A percentile compares a stretch with the other conserved stretches of the same genome.
phyloP scores from a whole-genome alignment of 2,888 invertebrate species.

The Lampropteryx suffumata region DNA sequence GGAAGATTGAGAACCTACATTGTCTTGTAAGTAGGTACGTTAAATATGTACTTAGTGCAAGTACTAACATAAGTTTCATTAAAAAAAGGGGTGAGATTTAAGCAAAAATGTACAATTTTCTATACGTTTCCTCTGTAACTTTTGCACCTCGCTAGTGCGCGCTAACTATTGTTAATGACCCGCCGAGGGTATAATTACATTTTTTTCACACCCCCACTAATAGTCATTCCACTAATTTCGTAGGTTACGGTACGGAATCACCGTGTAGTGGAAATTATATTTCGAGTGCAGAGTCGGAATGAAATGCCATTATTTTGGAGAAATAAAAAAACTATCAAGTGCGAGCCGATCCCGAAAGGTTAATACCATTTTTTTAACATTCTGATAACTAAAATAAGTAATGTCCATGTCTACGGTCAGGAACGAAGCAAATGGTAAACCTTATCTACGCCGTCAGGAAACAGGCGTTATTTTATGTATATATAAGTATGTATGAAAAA shows the following conservation, averaged over 20 bases:
- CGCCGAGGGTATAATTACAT: constrained; percentile 74
- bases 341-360: too few species aligned
- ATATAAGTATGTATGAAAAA: too few species aligned
- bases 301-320: background rate
- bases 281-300: constrained; percentile 15
- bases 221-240: constrained; percentile 74
- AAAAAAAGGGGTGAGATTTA: constrained; percentile 13
- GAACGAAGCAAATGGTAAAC: too few species aligned
- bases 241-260: constrained; percentile 53
- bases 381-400: too few species aligned
- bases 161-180: constrained; percentile 78
- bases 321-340: too few species aligned
- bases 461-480: too few species aligned
- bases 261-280: constrained; percentile 32
- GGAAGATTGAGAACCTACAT: too few species aligned
- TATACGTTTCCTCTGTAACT: constrained; percentile 42
- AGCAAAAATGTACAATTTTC: constrained; percentile 36
- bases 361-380: too few species aligned
- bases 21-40: too few species aligned
- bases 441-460: too few species aligned
- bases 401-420: too few species aligned
- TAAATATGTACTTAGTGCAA: background rate
- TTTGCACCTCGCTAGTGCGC: constrained; percentile 39
- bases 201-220: constrained; percentile 70
- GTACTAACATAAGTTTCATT: background rate